These are phyloP conservation scores for Oreonectes daqikongensis DNA, from an alignment of 2,797 vertebrate genomes.

Conservation along the genomic window DNA sequence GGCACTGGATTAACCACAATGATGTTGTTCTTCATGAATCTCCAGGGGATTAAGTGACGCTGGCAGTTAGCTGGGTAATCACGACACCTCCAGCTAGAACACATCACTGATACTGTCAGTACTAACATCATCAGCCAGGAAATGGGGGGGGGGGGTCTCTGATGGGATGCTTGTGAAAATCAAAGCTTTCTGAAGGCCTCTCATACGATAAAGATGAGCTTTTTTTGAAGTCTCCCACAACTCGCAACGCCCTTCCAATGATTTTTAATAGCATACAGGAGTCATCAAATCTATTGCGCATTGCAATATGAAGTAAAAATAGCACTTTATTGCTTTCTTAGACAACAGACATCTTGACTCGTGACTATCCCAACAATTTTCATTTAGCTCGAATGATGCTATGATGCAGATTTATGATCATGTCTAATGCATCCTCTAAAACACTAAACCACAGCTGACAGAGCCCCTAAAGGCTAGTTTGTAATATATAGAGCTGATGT, in stretches of 20 bases:
- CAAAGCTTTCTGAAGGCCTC: constrained; percentile 34
- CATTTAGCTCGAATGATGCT: not conserved
- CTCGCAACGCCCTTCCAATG: constrained; percentile 12
- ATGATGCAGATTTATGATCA: not conserved
- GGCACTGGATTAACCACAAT: constrained; percentile 44
- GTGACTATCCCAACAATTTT: constrained; percentile 8
- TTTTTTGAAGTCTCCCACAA: constrained; percentile 16
- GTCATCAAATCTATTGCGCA: constrained; percentile 45
- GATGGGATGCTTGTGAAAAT: not conserved
- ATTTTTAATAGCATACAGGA: constrained; percentile 41
- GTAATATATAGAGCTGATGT: not conserved
- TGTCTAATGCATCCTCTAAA: not conserved
- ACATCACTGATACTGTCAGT: constrained; percentile 34
- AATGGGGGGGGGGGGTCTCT: constrained; percentile 3
- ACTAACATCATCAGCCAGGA: constrained; percentile 26
- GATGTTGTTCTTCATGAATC: constrained; percentile 47
- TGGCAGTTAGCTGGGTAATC: constrained; percentile 48
- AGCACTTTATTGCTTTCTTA: constrained; percentile 30
- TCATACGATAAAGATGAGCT: constrained; percentile 33
- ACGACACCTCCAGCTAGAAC: constrained; percentile 42
- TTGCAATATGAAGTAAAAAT: constrained; percentile 57
- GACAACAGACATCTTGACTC: constrained; percentile 3
- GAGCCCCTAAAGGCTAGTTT: not conserved
- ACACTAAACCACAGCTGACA: not conserved
- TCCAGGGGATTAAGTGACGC: constrained; percentile 48